Evolutionary conservation across 2,113 vertebrate species (phyloP), one percentile per base, ranked within the genome.

Genomic region (Panurus biarmicus): DNA sequence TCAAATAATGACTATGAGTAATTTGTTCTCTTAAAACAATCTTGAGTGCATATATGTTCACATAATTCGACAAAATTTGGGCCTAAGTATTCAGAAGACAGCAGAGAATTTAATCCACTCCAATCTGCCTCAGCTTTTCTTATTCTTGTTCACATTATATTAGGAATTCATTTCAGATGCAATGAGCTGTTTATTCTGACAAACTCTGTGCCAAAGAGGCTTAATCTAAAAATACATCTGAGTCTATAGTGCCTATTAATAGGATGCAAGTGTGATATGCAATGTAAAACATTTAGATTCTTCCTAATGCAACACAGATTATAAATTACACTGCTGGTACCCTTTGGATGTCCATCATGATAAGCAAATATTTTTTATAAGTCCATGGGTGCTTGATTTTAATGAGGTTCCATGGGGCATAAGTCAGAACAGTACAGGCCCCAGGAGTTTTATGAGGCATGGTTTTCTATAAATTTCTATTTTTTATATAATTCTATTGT

Each of bases 211-310:
- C 81, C 90, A 94, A 90, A 94, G 70, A 14, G 7, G 12, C 50
- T 92, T 87, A 88, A 95, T 80, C 85, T 95, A 87, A 97, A 94
- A 81, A 95, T 96, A 94, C 50, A 91, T 93, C 89, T 74, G 36
- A 95, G 93, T 73, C 47, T 51, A 35, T 73, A 60, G 66, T 25
- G 58, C 6, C 76, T 96, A 94, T 96, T 97, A 97, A 95, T 96
- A 87, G 44, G 42, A 85, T 74, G 36, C 62, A 96, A 91, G 56
- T 82, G 29, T 92, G 50, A 94, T 79, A 90, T 14, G 58, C 90
- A 96, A 97, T 81, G 71, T 77, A 96, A 96, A 96, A 88, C 70
- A 77, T 53, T 95, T 88, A 51, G 33, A 58, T 73, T 89, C 81
- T 86, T 69, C 56, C 38, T 95, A 97, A 97, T 64, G 67, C 23